phyloP scores from a whole-genome alignment of 1,140 invertebrate species.

The Metopolophium dirhodum region DNA sequence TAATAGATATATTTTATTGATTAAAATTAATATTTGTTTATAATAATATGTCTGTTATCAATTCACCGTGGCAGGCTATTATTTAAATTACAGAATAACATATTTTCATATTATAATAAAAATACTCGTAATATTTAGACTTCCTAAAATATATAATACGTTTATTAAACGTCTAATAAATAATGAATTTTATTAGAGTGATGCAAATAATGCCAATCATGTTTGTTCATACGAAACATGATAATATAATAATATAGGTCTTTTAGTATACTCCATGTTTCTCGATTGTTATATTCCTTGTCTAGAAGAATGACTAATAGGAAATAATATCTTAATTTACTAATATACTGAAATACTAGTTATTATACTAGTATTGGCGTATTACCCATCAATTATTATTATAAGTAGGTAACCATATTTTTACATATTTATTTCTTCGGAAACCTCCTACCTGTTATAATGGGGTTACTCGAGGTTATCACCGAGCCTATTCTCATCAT shows the following conservation, averaged over 20 bases:
- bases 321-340: background rate
- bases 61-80: background rate
- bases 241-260: background rate
- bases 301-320: background rate
- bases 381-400: constrained; percentile 12
- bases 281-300: background rate
- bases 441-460: constrained; percentile 49
- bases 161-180: background rate
- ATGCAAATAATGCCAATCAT: background rate
- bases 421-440: constrained; percentile 42
- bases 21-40: background rate
- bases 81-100: background rate
- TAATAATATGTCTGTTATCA: background rate
- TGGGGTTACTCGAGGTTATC: constrained; percentile 54
- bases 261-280: background rate
- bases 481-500: constrained; percentile 48
- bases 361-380: background rate
- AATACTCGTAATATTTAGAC: background rate
- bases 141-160: background rate
- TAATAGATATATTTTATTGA: background rate
- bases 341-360: background rate
- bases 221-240: background rate
- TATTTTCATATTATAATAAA: background rate
- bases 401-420: constrained; percentile 35
- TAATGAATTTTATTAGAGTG: background rate